These are phyloP conservation scores for Drosophila helvetica DNA, from an alignment of 2,888 invertebrate species.

Conservation along the genomic window DNA sequence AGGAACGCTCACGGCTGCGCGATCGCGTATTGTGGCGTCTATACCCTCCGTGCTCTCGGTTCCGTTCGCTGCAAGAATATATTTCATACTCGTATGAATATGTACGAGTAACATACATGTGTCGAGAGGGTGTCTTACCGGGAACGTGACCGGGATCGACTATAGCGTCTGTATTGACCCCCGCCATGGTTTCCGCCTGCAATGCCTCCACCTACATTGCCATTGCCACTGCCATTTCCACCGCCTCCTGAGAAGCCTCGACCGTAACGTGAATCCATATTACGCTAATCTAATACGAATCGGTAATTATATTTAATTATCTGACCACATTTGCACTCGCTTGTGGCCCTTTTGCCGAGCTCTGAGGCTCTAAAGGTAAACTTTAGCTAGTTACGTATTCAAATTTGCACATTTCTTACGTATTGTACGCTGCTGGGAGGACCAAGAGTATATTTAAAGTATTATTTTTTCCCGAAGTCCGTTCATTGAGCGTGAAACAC, in stretches of 20 bases:
- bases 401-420: constrained; percentile 20
- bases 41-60: constrained; percentile 74
- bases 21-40: constrained; percentile 81
- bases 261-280: constrained; percentile 75
- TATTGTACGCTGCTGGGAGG: constrained; percentile 1
- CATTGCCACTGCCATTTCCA: constrained; percentile 26
- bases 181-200: constrained; percentile 45
- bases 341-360: background rate
- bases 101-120: constrained; percentile 3
- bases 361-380: background rate
- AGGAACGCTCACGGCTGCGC: constrained; percentile 81
- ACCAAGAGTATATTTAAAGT: background rate
- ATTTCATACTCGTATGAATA: background rate
- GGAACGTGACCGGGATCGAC: constrained; percentile 83
- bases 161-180: constrained; percentile 79
- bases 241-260: constrained; percentile 61
- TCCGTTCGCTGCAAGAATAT: constrained; percentile 73
- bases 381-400: background rate
- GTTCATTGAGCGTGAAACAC: constrained; percentile 6
- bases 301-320: constrained; percentile 25
- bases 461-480: background rate
- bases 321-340: background rate
- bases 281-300: constrained; percentile 60
- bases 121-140: constrained; percentile 41
- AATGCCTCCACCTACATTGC: constrained; percentile 24